A percentile compares a stretch with the other conserved stretches of the same genome.
phyloP scores from a whole-genome alignment of 1,140 invertebrate genomes.

The Trachymyrmex cornetzi region DNA sequence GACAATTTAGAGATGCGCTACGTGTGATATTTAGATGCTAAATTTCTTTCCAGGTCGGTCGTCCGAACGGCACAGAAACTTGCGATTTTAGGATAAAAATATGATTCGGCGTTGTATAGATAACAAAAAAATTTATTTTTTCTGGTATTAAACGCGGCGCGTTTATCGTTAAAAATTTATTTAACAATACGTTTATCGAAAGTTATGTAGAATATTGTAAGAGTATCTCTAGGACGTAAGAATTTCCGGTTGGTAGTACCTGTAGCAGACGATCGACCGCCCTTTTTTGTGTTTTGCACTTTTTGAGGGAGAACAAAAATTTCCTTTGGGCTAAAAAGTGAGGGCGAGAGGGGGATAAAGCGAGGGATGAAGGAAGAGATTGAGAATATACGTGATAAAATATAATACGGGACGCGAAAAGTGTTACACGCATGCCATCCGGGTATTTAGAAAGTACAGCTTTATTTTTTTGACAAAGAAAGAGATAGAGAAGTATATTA shows the following conservation, averaged over 20 bases:
- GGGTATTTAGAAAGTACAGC: constrained; percentile 81
- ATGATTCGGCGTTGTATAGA: constrained; percentile 37
- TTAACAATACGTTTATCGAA: constrained; percentile 60
- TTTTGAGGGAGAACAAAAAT: constrained; percentile 48
- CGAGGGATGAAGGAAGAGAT: constrained; percentile 31
- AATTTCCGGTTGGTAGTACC: constrained; percentile 28
- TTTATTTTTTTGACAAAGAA: constrained; percentile 82
- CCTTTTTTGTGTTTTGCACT: constrained; percentile 56
- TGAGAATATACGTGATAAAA: constrained; percentile 17
- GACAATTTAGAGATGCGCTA: constrained; percentile 69
- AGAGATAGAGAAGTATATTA: constrained; percentile 46
- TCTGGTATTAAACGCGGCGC: constrained; percentile 45
- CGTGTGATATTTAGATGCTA: constrained; percentile 86
- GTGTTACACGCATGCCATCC: constrained; percentile 76
- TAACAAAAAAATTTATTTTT: constrained; percentile 68
- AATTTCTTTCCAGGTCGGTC: constrained; percentile 72
- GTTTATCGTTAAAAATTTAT: constrained; percentile 65
- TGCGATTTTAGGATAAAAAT: constrained; percentile 53
- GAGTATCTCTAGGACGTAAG: constrained; percentile 36
- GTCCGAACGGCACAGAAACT: constrained; percentile 14
- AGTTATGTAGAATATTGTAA: constrained; percentile 53
- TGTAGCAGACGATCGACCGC: constrained; percentile 29
- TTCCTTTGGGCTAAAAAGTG: not conserved
- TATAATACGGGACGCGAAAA: constrained; percentile 37
- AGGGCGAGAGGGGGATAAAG: not conserved